Evolutionary conservation across 2,113 vertebrate species (phyloP).

Genomic region (Varanus salvator): DNA sequence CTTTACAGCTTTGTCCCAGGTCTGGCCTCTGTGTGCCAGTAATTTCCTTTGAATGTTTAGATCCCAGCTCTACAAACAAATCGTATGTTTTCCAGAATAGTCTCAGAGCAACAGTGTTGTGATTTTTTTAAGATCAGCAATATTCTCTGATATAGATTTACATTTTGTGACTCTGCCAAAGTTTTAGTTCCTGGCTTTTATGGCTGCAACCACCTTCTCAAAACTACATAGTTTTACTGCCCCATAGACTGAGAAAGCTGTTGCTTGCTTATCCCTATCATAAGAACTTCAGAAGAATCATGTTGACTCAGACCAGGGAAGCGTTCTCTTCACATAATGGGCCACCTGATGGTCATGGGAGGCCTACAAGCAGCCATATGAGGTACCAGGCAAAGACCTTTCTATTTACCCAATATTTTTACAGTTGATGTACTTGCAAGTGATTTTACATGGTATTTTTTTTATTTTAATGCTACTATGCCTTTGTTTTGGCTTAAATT

Average conservation of each 20-base stretch:
- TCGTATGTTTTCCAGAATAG: neutral
- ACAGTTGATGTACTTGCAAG: too few species aligned
- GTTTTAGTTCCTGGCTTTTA: neutral
- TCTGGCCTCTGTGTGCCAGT: constrained; percentile 23
- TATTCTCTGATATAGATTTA: neutral
- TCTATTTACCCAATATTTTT: too few species aligned
- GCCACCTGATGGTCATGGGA: too few species aligned
- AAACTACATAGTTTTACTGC: neutral
- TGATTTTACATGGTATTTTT: too few species aligned
- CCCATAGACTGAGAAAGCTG: neutral
- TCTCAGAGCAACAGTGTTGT: neutral
- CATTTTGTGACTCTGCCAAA: neutral
- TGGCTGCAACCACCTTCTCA: too few species aligned
- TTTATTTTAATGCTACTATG: too few species aligned
- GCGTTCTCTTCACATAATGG: too few species aligned
- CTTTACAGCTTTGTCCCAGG: constrained; percentile 39
- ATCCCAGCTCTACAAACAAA: constrained; percentile 22
- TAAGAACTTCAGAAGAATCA: too few species aligned
- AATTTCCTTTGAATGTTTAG: constrained; percentile 37
- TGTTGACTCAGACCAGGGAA: too few species aligned
- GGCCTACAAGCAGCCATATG: too few species aligned
- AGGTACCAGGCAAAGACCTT: too few species aligned
- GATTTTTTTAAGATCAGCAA: neutral
- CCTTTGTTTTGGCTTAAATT: too few species aligned
- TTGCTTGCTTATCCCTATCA: neutral